Conservation (phyloP, 2,113 vertebrate genomes). For the Casuarius casuarius region DNA sequence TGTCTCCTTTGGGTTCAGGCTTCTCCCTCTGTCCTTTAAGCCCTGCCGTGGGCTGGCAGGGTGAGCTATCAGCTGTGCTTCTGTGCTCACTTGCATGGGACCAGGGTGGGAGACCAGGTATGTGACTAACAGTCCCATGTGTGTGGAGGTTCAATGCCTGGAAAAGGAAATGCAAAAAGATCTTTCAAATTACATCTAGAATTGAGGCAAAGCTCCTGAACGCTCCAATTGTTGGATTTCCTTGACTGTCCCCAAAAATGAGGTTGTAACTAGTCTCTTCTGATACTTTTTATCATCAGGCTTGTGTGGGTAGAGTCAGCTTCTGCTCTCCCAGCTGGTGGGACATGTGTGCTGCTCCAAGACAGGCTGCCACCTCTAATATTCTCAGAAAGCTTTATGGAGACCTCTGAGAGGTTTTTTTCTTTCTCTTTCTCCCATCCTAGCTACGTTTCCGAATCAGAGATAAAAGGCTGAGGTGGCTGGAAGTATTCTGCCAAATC, state of each 20-base stretch:
- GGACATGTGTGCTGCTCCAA: background rate
- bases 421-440: background rate
- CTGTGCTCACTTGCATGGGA: background rate
- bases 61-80: background rate
- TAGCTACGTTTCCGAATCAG: accelerated
- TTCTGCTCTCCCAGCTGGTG: background rate
- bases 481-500: background rate
- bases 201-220: background rate
- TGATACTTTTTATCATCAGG: background rate
- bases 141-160: background rate
- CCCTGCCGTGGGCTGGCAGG: background rate
- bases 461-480: background rate
- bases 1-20: accelerated
- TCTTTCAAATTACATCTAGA: background rate
- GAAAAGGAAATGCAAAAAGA: slow-evolving; percentile 24
- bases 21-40: background rate
- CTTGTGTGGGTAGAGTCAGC: background rate
- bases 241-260: background rate
- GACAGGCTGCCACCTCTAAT: background rate
- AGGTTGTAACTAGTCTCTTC: accelerated
- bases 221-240: background rate
- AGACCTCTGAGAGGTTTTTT: background rate
- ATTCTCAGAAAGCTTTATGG: background rate
- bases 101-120: background rate
- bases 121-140: background rate